Evolutionary conservation across 2,797 vertebrate genomes (phyloP).

Genomic region (Lycodopsis pacificus): DNA sequence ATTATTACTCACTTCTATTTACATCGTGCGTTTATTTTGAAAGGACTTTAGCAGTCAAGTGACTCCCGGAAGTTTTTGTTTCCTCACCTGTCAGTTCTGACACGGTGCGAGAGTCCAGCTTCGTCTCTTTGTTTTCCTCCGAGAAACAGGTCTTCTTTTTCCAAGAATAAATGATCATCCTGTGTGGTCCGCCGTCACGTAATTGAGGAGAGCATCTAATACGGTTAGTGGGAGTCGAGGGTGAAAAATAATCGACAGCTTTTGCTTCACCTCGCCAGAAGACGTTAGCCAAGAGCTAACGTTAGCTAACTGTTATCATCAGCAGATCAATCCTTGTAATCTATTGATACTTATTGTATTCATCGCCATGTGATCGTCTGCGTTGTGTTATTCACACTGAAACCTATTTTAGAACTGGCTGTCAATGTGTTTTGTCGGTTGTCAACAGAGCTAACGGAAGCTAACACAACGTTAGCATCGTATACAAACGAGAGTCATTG

Average conservation of each 20-base stretch:
- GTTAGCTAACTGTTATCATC: conserved; percentile 66
- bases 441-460: conserved; percentile 53
- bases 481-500: conserved; percentile 28
- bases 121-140: conserved; percentile 64
- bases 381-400: not conserved
- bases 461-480: conserved; percentile 66
- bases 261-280: conserved; percentile 66
- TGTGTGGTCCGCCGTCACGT: conserved; percentile 26
- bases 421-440: not conserved
- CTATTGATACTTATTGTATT: not conserved
- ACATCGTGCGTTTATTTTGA: conserved; percentile 73
- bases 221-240: conserved; percentile 64
- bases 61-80: conserved; percentile 84
- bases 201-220: conserved; percentile 62
- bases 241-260: conserved; percentile 40
- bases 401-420: not conserved
- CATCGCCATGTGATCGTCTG: not conserved
- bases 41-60: conserved; percentile 50
- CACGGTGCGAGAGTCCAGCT: conserved; percentile 58
- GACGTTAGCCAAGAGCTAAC: conserved; percentile 63
- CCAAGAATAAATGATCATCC: conserved; percentile 45
- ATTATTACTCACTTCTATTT: not conserved
- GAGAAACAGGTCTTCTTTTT: conserved; percentile 33
- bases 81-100: conserved; percentile 78
- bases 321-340: conserved; percentile 45